Base-by-base conservation (phyloP, 1,140 invertebrate genomes). In the Coboldia fuscipes region DNA sequence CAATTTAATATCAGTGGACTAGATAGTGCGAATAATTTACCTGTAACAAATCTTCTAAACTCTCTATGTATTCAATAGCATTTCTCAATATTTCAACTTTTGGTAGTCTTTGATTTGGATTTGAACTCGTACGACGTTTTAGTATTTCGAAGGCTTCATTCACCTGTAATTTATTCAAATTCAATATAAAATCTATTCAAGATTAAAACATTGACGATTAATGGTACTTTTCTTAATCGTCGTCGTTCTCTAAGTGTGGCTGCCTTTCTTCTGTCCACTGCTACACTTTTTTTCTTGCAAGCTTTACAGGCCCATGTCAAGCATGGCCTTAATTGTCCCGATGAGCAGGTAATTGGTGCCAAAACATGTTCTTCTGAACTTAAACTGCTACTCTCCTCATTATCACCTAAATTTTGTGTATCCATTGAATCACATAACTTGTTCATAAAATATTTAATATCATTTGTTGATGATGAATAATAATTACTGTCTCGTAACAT, bases 51-150 rank as follows among this genome's bases (percentile, higher is more conserved):
- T 82, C 78, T 50, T 97, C 92, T 39, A 97, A 58, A 44, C 81
- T 82, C 52, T 96, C 90, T 42, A 97, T 97, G 54, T 97, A 97
- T 44, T 97, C 92, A 46, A 97, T 97, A 22, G 92, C 92, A 48
- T 89, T 90, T 39, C 90, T 63, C 14, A 97, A 65, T 42, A 97
- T 97, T 59, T 97, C 92, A 33, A 97, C 83, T 63, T 97, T 97
- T 4, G 93, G 90, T 44, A 97, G 63, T 34, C 92, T 62, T 52
- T 97, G 92, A 49, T 86, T 90, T 2, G 86, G 85, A 57, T 96
- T 96, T 38, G 82, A 75, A 46, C 89, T 85, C 1, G 92, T 93
- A 40, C 90, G 59, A 45, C 80, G 63, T 51, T 97, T 92, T 26
- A 97, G 58, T 19, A 88, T 72, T 56, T 97, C 93, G 57, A 97